Evolutionary conservation across 2,113 vertebrate species (phyloP), one percentile per base, ranked within the genome.

Genomic region (Leptobrachium leishanense): DNA sequence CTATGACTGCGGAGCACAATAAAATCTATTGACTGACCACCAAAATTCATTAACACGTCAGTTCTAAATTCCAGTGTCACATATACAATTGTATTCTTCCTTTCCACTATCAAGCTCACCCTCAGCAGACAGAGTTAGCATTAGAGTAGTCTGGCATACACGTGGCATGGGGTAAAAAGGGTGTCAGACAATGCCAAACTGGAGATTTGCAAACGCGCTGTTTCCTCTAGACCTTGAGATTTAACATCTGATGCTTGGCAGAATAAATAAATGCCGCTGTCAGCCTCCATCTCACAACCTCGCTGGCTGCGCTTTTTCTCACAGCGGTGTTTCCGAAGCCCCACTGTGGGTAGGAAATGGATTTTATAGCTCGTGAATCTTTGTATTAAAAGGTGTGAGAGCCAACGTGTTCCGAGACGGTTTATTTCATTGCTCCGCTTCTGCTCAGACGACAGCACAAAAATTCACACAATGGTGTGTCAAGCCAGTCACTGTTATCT

Each of bases 361-460:
- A 79, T 79, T 79, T 79, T 79, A 79, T 79, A 72, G 69, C 77
- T 79, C 39, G 69, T 72, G 62, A 79, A 79, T 79, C 77, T 79
- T 72, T 79, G n/a, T 44, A 79, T 72, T 79, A 79, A 79, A 72
- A 66, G 77, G 69, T 79, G 77, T 67, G 11, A 65, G 20, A 78
- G 68, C 44, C 54, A 79, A 77, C 67, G 62, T 9, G n/a, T 20
- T 77, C 39, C 6, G 39, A 66, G 39, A 5, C 12, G 65, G 46
- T 40, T 55, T 57, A 79, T 55, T 55, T 67, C 55, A 59, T 43
- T 73, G 57, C 71, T 55, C 40, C 44, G 46, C 40, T 43, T 42
- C 43, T 42, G 68, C 50, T 39, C 50, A 67, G 11, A 11, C 40
- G n/a, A 65, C 41, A 11, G 4, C 62, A 66, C 65, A 50, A 50